These are phyloP conservation scores for Hanleya hanleyi DNA, from an alignment of 2,888 invertebrate species.

Conservation along the genomic window DNA sequence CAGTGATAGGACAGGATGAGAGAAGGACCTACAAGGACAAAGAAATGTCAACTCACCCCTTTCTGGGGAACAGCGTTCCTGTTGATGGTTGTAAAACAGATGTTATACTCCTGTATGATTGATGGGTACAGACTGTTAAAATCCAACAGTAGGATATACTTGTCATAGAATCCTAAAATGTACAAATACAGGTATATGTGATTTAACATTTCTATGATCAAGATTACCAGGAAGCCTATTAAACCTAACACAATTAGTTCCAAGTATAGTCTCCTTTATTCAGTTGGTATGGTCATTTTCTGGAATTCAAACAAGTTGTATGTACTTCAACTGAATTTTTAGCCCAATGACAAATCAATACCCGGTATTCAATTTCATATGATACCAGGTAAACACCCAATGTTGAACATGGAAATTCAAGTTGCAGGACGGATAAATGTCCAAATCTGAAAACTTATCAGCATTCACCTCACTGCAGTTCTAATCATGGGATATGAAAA, in stretches of 20 bases:
- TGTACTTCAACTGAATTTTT: not conserved
- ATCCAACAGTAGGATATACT: conserved; percentile 95
- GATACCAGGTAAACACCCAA: no score
- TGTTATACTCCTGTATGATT: conserved; percentile 99
- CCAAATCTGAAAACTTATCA: no score
- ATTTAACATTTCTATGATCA: not conserved
- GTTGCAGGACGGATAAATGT: no score
- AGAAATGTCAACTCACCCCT: no score
- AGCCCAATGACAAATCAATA: no score
- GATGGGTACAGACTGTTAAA: conserved; percentile 99
- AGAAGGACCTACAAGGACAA: no score
- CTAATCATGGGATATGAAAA: no score
- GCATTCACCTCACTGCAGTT: no score
- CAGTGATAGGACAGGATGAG: no score
- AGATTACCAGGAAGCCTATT: not conserved
- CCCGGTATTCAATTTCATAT: no score
- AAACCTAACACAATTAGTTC: not conserved
- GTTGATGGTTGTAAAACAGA: conserved; percentile 94
- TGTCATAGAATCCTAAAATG: conserved; percentile 87
- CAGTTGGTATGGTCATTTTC: not conserved
- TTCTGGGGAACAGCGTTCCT: no score
- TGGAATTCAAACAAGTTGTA: not conserved
- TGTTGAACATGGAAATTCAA: no score
- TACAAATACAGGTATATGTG: conserved; percentile 5
- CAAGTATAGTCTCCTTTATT: not conserved